Evolutionary conservation across 2,113 vertebrate species (phyloP), one percentile per base, ranked within the genome.

Genomic region (Larimichthys polyactis): DNA sequence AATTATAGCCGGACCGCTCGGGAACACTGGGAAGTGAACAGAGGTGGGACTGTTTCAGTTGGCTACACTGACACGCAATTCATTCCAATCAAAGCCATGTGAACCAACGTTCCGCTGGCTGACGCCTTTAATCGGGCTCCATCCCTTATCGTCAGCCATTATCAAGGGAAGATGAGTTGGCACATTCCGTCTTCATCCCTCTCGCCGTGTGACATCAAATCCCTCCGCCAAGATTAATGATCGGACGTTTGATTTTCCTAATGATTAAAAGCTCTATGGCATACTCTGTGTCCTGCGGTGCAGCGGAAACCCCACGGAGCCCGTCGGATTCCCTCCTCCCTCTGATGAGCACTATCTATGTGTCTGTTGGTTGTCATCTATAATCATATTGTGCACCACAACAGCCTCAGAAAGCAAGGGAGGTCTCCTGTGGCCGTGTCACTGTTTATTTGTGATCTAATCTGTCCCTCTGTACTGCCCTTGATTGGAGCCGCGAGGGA

Each of bases 361-460:
- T 55, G 63, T 88, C 80, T 79, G 72, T 14, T 73, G 80, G 73
- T 58, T 91, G 90, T 93, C 92, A 93, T 87, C 78, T 83, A 82
- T 91, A 92, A 94, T 90, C 87, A 94, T 91, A 89, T 22, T 71
- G 71, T 76, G 83, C 88, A 69, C 75, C 81, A 29, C 73, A 65
- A 68, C 79, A 73, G 59, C 49, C 3, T 51, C 81, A 66, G 75
- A 76, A 60, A 57, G 77, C n/a, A 27, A 82, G 68, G 75, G 64
- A 80, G 76, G 78, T 80, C 79, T 89, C 84, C 65, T 66, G 74
- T 77, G 80, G 77, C 81, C 79, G 29, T 86, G 91, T 90, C 90
- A 88, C 82, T 87, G 63, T 87, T 87, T 91, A 91, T 92, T 92
- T 92, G 88, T 84, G 60, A 88, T 89, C 80, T 87, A 91, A 91